Base-by-base conservation (phyloP, 2,888 invertebrate species). In the Graphium colonna region DNA sequence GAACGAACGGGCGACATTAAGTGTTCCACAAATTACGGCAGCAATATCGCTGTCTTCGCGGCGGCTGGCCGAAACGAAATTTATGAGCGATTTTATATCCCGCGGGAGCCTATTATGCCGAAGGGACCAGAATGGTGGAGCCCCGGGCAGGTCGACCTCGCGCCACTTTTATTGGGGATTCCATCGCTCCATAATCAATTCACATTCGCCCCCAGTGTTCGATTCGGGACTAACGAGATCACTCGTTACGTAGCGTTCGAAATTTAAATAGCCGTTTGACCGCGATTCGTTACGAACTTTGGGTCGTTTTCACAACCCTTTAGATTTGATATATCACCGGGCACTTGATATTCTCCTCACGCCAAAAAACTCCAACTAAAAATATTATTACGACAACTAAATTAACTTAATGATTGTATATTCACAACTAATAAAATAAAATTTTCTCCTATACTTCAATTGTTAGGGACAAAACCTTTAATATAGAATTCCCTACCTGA, bases 61-160 rank as follows among this genome's bases (percentile, higher is more conserved):
- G 61, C 57, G 56, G 62, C 60, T 57, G 55, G 48, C 61, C 73
- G 73, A 77, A 79, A 79, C 69, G 71, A 73, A 82, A 82, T 82
- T 83, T 82, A 82, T 78, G 71, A 67, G 59, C 73, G 72, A 75
- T 77, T 80, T 79, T 77, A 77, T 79, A 72, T 75, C 81, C 77
- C 73, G 64, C 62, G 76, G 76, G 80, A 79, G 73, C 75, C 73
- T 75, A 80, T 83, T 81, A 82, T 33, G 33, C 73, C 59, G 51
- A 59, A 17, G 12, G 57, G 61, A 41, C 74, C 68, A 71, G 52
- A 50, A 55, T 66, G 67, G 61, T 44, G 58, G 53, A 48, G 18
- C 49, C 26, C 17, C 18, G 18, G 33, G 41, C 44, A 44, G 51
- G 47, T 55, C 51, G 43, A 39, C 21, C 26, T 18, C 17, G 15